A percentile compares a stretch with the other conserved stretches of the same genome.
Evolutionary conservation across 2,888 invertebrate species (phyloP).

Genomic region (Polyommatus icarus): DNA sequence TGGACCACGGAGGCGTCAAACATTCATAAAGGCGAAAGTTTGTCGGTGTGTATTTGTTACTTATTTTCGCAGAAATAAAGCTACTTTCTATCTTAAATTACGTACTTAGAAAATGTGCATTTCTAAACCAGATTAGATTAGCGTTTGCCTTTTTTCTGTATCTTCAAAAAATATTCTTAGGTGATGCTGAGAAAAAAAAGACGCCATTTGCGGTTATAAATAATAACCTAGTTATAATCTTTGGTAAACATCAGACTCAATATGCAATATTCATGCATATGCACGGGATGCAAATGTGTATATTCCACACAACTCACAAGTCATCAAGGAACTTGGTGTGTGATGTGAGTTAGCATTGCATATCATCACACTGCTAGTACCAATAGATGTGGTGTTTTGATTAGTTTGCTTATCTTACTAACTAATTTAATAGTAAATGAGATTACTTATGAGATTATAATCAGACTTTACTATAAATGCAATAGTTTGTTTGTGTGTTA

Average conservation of each 20-base stretch:
- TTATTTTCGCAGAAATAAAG: too few species aligned
- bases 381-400: not conserved
- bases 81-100: too few species aligned
- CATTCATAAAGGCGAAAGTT: too few species aligned
- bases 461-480: too few species aligned
- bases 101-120: too few species aligned
- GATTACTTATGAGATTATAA: not conserved
- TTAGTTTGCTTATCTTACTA: not conserved
- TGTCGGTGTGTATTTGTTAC: too few species aligned
- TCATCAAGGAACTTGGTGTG: slow-evolving; percentile 7
- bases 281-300: not conserved
- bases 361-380: not conserved
- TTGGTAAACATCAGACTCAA: not conserved
- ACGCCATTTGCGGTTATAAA: too few species aligned
- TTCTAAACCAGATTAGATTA: too few species aligned
- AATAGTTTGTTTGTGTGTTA: not conserved
- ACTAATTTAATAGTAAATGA: not conserved
- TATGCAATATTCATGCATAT: slow-evolving; percentile 21
- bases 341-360: not conserved
- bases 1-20: too few species aligned
- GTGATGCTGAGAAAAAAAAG: too few species aligned
- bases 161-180: too few species aligned
- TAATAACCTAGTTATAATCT: not conserved
- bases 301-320: slow-evolving; percentile 15
- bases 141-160: too few species aligned